Evolutionary conservation across 2,888 invertebrate species (phyloP).

Genomic region (Erebia epiphron): DNA sequence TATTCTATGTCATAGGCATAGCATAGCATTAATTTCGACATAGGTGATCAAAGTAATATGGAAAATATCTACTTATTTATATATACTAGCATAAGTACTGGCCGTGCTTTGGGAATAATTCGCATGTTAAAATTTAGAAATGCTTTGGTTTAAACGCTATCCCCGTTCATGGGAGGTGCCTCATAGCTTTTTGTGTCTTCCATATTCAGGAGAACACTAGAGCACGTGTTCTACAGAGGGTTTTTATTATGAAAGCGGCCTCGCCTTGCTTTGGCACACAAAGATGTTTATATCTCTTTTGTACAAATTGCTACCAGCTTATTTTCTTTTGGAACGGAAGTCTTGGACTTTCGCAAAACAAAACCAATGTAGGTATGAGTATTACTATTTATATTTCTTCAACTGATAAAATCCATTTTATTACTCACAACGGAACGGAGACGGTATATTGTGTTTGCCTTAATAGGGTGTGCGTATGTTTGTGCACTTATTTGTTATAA

Average conservation of each 20-base stretch:
- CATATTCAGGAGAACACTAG: not conserved
- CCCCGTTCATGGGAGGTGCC: not conserved
- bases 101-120: too few relatives aligned
- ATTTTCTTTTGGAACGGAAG: not conserved
- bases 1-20: too few relatives aligned
- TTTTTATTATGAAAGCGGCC: constrained; percentile 12
- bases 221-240: constrained; percentile 4
- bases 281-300: constrained; percentile 13
- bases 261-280: constrained; percentile 8
- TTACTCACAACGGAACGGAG: too few relatives aligned
- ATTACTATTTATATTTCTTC: not conserved
- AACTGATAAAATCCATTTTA: not conserved
- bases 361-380: not conserved
- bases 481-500: too few relatives aligned
- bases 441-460: too few relatives aligned
- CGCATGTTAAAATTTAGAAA: too few relatives aligned
- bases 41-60: too few relatives aligned
- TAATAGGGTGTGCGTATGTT: too few relatives aligned
- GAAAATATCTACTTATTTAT: too few relatives aligned
- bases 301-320: constrained; percentile 11
- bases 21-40: too few relatives aligned
- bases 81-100: too few relatives aligned
- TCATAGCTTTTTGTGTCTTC: not conserved
- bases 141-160: too few relatives aligned
- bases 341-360: constrained; percentile 6